Evolutionary conservation across 2,888 invertebrate genomes (phyloP).

Genomic region (Loripinus fragilis): DNA sequence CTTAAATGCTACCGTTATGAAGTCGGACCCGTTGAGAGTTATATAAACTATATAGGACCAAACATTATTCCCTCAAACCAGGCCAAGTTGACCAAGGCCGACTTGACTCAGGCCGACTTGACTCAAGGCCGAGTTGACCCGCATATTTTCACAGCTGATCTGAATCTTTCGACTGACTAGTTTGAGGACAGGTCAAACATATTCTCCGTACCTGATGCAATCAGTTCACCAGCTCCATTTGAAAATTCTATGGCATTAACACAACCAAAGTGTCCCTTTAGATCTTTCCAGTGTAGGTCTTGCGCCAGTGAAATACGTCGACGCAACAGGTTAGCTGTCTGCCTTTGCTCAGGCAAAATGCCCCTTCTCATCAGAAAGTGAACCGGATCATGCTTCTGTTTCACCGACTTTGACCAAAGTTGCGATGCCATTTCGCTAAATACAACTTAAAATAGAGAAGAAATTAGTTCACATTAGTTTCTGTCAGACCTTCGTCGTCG

Average conservation of each 20-base stretch:
- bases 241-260: constrained; percentile 98
- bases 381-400: constrained; percentile 6
- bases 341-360: constrained; percentile 13
- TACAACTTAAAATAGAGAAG: not conserved
- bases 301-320: constrained; percentile 57
- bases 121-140: too few relatives aligned
- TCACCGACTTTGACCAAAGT: not conserved
- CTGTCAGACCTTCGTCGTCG: too few relatives aligned
- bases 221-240: constrained; percentile 90
- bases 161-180: too few relatives aligned
- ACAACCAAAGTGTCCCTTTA: constrained; percentile 96
- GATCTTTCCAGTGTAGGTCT: constrained; percentile 90
- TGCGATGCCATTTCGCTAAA: not conserved
- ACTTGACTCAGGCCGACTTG: too few relatives aligned
- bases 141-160: too few relatives aligned
- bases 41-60: too few relatives aligned
- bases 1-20: too few relatives aligned
- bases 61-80: too few relatives aligned
- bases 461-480: too few relatives aligned
- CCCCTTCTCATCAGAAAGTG: constrained; percentile 26
- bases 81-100: too few relatives aligned
- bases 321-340: constrained; percentile 52
- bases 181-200: too few relatives aligned
- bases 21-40: too few relatives aligned
- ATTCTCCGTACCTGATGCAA: constrained; percentile 92